A percentile compares a stretch with the other conserved stretches of the same genome.
These are phyloP conservation scores for Orestias chungarensis DNA, from an alignment of 2,797 vertebrate species.

Conservation along the genomic window DNA sequence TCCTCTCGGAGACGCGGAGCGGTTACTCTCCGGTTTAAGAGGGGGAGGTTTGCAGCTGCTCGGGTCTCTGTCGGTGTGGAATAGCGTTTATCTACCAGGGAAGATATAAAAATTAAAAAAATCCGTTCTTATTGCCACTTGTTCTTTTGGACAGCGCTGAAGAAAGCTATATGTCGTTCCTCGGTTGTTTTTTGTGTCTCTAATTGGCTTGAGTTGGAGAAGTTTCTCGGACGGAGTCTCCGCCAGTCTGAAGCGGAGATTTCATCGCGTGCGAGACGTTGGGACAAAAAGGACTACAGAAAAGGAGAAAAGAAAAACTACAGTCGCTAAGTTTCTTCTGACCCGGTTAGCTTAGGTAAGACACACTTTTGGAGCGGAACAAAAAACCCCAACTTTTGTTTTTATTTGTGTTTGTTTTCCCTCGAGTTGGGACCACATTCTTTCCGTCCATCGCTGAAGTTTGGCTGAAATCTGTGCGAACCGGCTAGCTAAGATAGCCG, in stretches of 20 bases:
- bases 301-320: conserved; percentile 23
- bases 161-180: neutral
- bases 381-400: neutral
- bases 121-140: too few relatives aligned
- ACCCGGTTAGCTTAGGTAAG: conserved; percentile 9
- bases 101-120: too few relatives aligned
- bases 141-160: neutral
- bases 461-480: conserved; percentile 50
- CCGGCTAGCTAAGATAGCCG: conserved; percentile 29
- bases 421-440: neutral
- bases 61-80: conserved; percentile 64
- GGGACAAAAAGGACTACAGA: conserved; percentile 61
- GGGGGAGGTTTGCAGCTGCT: conserved; percentile 66
- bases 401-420: neutral
- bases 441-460: conserved; percentile 36
- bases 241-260: conserved; percentile 39
- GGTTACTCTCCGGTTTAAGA: conserved; percentile 62
- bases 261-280: conserved; percentile 52
- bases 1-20: neutral
- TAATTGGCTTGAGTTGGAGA: conserved; percentile 30
- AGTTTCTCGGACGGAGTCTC: conserved; percentile 52
- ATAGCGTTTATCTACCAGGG: conserved; percentile 45
- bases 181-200: neutral
- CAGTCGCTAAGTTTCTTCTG: conserved; percentile 14
- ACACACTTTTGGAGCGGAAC: neutral